These are phyloP conservation scores for Neopelma chrysocephalum DNA, from an alignment of 2,797 vertebrate genomes.

Conservation along the genomic window DNA sequence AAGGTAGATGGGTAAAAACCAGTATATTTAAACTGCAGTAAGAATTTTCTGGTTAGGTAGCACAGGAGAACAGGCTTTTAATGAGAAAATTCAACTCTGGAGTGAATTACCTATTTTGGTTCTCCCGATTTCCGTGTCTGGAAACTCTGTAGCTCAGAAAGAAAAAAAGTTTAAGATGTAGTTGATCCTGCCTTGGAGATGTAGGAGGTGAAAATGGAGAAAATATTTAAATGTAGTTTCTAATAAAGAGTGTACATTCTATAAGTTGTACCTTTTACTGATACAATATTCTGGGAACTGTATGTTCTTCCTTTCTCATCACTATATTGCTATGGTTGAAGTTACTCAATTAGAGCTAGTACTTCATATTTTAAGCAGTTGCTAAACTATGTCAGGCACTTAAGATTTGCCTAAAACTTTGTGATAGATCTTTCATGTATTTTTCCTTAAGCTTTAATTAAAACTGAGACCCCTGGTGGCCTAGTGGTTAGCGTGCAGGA, in stretches of 20 bases:
- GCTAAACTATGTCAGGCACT: not conserved
- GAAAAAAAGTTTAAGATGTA: not conserved
- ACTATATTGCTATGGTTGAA: not conserved
- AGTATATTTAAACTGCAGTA: not conserved
- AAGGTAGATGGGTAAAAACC: not conserved
- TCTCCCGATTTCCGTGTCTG: not conserved
- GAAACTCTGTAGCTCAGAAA: not conserved
- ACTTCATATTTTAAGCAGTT: not conserved
- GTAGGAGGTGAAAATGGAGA: not conserved
- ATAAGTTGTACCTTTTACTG: not conserved
- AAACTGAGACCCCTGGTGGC: too few relatives aligned
- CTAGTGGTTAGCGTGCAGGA: too few relatives aligned
- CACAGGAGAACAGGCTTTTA: not conserved
- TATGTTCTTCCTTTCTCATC: not conserved
- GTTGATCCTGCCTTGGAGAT: not conserved
- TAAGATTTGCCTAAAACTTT: constrained; percentile 22
- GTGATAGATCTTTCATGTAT: not conserved
- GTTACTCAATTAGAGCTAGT: not conserved
- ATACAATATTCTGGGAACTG: not conserved
- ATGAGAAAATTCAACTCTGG: not conserved
- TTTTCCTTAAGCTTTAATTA: constrained; percentile 38
- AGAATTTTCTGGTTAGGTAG: not conserved
- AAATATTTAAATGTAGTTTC: not conserved
- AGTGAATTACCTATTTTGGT: not conserved
- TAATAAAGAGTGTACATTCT: not conserved